Evolutionary conservation across 2,888 invertebrate genomes (phyloP).

Genomic region (Tetranychus truncatus): DNA sequence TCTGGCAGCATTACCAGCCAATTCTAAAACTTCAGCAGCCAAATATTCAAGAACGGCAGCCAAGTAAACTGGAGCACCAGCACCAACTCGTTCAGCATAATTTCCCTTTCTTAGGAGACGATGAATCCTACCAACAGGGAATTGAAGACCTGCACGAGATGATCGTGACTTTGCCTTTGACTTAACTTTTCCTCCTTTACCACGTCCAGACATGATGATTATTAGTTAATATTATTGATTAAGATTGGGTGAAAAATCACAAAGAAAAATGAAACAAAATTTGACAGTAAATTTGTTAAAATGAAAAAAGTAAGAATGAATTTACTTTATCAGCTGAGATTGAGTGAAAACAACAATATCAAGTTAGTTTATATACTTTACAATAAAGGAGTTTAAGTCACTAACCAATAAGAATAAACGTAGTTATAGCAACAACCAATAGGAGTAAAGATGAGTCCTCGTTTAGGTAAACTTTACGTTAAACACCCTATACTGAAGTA

Average conservation of each 20-base stretch:
- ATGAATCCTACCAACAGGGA: conserved; percentile 29
- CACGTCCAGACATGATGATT: conserved; percentile 27
- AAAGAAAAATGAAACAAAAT: neutral
- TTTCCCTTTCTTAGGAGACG: conserved; percentile 31
- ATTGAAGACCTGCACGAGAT: conserved; percentile 27
- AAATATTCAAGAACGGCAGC: conserved; percentile 37
- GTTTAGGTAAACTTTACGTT: neutral
- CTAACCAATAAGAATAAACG: no score
- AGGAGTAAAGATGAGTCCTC: neutral
- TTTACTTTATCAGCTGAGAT: neutral
- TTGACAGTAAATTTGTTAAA: neutral
- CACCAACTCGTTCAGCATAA: conserved; percentile 36
- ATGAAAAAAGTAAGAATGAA: no score
- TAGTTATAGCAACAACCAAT: neutral
- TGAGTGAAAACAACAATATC: no score
- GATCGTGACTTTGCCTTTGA: conserved; percentile 27
- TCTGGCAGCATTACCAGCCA: conserved; percentile 37
- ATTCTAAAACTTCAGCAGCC: conserved; percentile 37
- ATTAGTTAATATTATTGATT: neutral
- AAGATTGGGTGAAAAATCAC: neutral
- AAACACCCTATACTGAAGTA: neutral
- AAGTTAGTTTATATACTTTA: no score
- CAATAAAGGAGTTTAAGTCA: no score
- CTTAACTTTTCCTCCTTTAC: conserved; percentile 28
- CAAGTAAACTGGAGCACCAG: conserved; percentile 32